These are phyloP conservation scores for Erpornis zantholeuca DNA, from an alignment of 2,113 vertebrate species.

Conservation along the genomic window DNA sequence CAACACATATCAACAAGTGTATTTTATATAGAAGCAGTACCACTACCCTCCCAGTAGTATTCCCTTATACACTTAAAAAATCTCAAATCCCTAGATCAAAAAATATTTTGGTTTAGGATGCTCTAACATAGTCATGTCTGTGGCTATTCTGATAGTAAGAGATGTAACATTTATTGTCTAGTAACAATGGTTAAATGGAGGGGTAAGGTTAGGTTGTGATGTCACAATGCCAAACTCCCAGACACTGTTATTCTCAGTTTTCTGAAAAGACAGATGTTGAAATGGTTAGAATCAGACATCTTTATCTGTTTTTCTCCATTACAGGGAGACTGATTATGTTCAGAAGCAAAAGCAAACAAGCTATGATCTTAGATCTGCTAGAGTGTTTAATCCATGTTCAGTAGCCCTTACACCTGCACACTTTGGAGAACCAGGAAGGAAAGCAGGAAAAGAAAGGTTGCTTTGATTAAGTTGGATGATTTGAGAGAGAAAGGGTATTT, in stretches of 20 bases:
- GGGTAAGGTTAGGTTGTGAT: background rate
- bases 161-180: background rate
- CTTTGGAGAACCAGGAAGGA: background rate
- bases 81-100: background rate
- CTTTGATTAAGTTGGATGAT: background rate
- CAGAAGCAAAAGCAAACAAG: background rate
- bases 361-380: background rate
- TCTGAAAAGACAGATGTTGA: background rate
- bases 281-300: background rate
- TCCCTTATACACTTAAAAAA: background rate
- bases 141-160: background rate
- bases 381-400: background rate
- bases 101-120: background rate
- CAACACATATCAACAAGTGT: background rate
- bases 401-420: background rate
- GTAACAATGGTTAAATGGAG: background rate
- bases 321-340: background rate
- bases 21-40: background rate
- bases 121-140: background rate
- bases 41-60: background rate
- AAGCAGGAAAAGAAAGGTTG: background rate
- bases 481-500: background rate
- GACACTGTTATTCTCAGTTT: background rate
- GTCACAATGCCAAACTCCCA: background rate
- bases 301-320: background rate